These are phyloP conservation scores for Vulpes ferrilata DNA, from an alignment of 2,113 vertebrate species.

Conservation along the genomic window DNA sequence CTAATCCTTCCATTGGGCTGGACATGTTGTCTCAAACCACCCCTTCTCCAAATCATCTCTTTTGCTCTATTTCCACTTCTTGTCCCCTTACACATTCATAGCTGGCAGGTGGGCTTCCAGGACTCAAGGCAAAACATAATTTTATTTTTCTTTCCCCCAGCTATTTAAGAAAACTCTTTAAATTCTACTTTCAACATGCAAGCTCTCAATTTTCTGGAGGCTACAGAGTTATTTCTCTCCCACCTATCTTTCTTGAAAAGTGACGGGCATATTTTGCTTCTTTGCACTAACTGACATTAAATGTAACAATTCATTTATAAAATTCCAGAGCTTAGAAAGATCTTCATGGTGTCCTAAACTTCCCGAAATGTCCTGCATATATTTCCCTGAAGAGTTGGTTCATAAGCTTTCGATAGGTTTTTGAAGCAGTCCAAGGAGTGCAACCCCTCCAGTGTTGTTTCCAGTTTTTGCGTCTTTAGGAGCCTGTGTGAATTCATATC, in stretches of 20 bases:
- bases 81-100: neutral
- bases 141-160: neutral
- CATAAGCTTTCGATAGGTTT: constrained; percentile 24
- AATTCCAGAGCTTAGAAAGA: neutral
- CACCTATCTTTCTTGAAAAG: constrained; percentile 2
- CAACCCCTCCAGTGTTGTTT: neutral
- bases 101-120: neutral
- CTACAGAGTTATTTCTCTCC: constrained; percentile 17
- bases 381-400: constrained; percentile 26
- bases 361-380: neutral
- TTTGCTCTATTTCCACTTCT: constrained; percentile 6
- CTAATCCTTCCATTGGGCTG: neutral
- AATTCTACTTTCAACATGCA: constrained; percentile 37
- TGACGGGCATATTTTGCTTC: constrained; percentile 20
- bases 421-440: neutral
- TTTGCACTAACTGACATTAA: constrained; percentile 7
- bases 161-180: neutral
- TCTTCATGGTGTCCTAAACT: neutral
- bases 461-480: neutral
- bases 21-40: neutral
- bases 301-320: constrained; percentile 20
- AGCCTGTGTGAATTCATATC: neutral
- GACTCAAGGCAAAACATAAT: neutral
- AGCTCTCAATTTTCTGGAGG: constrained; percentile 34
- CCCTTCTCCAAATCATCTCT: neutral